phyloP scores from a whole-genome alignment of 1,140 invertebrate species.

The Bombus difficillimus region DNA sequence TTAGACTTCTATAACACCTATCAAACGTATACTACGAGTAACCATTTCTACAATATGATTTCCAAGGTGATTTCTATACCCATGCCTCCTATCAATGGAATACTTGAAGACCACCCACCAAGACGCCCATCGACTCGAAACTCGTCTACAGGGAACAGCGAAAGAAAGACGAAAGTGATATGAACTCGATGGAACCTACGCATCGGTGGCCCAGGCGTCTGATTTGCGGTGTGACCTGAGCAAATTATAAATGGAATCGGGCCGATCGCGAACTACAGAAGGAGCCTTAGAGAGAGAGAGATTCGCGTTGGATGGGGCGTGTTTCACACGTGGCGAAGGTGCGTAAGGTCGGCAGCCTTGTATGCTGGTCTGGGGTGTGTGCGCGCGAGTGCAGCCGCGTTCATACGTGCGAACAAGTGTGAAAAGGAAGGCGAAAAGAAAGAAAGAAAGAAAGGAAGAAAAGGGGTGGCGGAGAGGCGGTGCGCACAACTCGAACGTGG shows the following conservation, averaged over 20 bases:
- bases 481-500: constrained; percentile 69
- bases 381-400: not conserved
- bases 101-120: not conserved
- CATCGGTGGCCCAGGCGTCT: not conserved
- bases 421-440: constrained; percentile 34
- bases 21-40: no score
- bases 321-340: constrained; percentile 65
- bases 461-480: constrained; percentile 48
- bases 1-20: not conserved
- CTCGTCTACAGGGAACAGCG: no score
- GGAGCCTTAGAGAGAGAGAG: not conserved
- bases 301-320: constrained; percentile 56
- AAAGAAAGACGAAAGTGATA: constrained; percentile 19
- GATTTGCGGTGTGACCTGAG: constrained; percentile 26
- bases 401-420: constrained; percentile 63
- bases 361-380: not conserved
- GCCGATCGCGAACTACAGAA: constrained; percentile 37
- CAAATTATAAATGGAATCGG: constrained; percentile 49
- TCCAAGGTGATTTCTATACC: not conserved
- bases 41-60: not conserved
- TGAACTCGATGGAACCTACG: constrained; percentile 15
- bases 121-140: no score
- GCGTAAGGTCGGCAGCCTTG: constrained; percentile 50
- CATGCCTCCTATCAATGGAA: no score
- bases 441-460: constrained; percentile 30